Evolutionary conservation across 2,797 vertebrate species (phyloP), one percentile per base, ranked within the genome.

Genomic region (Ispidina lecontei): DNA sequence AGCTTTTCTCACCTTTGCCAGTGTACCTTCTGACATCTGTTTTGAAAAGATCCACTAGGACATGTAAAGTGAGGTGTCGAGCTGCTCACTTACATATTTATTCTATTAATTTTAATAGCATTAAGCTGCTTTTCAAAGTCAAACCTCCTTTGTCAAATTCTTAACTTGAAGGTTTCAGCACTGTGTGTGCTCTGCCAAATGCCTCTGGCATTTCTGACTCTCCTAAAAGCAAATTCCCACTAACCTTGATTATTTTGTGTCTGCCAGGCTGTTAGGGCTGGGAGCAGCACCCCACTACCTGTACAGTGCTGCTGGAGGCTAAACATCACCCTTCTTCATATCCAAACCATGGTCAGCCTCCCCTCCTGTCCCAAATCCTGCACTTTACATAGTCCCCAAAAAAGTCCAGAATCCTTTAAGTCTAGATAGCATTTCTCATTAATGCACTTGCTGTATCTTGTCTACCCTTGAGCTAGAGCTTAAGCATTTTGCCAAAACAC

Each of bases 41-140:
- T 52, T 39, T 35, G 78, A 84, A 92, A 92, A 60, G 4, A 62
- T 2, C 72, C 82, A 26, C 56, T 3, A 70, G 80, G 60, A 87
- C 59, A 63, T 51, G 76, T 64, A 54, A 87, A 91, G 51, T 3
- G 71, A 95, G 65, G 70, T 69, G 69, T 5, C 71, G 84, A 93
- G 69, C 69, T 95, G 89, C 80, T 79, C 75, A 90, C 68, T 84
- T 87, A 76, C 54, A 81, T n/a, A 72, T 78, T 93, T 80, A 58
- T 85, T 94, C 76, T 43, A 90, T 85, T 95, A 31, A 94, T 90
- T 90, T 95, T 84, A 95, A 83, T 49, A 62, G 77, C 64, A 86
- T 60, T 92, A 90, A 76, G 74, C 67, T 83, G 70, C 87, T 89
- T 93, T 93, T 63, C 92, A 91, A 83, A 12, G 8, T 85, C 89